Percentiles rank a stretch among this genome's conserved stretches.
Evolutionary conservation across 35 echinoderm and acorn worm genomes (phyloP).

Genomic region (Diadema setosum): DNA sequence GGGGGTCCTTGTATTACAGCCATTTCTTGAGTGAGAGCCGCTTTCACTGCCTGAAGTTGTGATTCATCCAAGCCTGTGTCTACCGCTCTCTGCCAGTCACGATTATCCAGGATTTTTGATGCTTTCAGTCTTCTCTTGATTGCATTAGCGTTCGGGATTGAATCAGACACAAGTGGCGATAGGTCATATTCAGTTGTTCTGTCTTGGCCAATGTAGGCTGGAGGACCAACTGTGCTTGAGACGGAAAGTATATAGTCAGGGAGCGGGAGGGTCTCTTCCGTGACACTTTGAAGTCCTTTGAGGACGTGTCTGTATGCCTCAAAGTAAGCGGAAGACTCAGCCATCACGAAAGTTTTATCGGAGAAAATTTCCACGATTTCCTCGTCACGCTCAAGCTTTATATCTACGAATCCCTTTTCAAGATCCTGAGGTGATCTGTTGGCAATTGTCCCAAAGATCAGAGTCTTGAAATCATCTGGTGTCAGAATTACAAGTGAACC

Average conservation of each 20-base stretch:
- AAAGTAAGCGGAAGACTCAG: constrained; percentile 93
- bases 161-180: constrained; percentile 13
- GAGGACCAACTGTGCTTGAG: constrained; percentile 2
- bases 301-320: constrained; percentile 94
- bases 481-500: constrained; percentile 53
- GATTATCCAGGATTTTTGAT: neutral
- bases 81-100: constrained; percentile 31
- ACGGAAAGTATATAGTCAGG: constrained; percentile 68
- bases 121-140: neutral
- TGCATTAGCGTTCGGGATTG: neutral
- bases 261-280: constrained; percentile 48
- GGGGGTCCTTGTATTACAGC: constrained; percentile 93
- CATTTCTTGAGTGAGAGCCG: constrained; percentile 81
- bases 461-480: constrained; percentile 34
- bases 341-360: constrained; percentile 60
- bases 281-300: constrained; percentile 59
- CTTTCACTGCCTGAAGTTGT: constrained; percentile 63
- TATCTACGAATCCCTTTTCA: constrained; percentile 25
- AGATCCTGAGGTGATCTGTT: constrained; percentile 35
- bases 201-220: constrained; percentile 52
- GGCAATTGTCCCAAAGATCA: constrained; percentile 50
- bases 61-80: constrained; percentile 64
- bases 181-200: constrained; percentile 51
- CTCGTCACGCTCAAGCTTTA: neutral
- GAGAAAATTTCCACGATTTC: neutral